phyloP scores from a whole-genome alignment of 1,140 invertebrate species.

The Heterodera schachtii region DNA sequence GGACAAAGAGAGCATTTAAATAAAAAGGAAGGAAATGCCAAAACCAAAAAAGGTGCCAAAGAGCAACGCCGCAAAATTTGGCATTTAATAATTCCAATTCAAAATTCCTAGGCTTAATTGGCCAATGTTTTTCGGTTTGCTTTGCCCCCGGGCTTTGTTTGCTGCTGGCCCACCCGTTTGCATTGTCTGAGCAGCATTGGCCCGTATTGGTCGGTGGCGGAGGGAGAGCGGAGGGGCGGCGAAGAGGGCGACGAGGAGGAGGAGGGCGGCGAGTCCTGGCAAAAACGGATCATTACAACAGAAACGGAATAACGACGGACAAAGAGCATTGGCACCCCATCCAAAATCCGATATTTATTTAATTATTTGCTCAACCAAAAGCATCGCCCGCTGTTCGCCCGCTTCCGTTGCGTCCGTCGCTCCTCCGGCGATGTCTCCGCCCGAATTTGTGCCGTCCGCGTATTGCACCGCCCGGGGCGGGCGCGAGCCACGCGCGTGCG shows the following conservation, averaged over 20 bases:
- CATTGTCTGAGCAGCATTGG: constrained; percentile 31
- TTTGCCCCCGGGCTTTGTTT: not conserved
- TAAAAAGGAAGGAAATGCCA: constrained; percentile 10
- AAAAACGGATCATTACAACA: not conserved
- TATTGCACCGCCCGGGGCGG: constrained; percentile 31
- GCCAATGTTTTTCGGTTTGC: not conserved
- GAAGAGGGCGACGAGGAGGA: constrained; percentile 8
- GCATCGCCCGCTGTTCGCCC: not conserved
- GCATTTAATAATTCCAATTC: no score
- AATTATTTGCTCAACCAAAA: not conserved
- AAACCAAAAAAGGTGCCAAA: no score
- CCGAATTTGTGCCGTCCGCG: constrained; percentile 21
- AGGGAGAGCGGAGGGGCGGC: not conserved
- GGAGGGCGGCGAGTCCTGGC: constrained; percentile 13
- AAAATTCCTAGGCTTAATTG: no score
- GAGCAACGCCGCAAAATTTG: no score
- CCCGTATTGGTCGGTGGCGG: constrained; percentile 26
- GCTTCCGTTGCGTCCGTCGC: not conserved
- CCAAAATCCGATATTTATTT: no score
- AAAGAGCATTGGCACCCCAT: no score
- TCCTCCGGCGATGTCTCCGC: constrained; percentile 15
- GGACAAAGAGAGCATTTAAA: no score
- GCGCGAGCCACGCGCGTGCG: constrained; percentile 24
- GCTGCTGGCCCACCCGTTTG: constrained; percentile 7
- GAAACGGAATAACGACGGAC: no score